phyloP scores from a whole-genome alignment of 2,797 vertebrate genomes.

The Gallinago solitaria region DNA sequence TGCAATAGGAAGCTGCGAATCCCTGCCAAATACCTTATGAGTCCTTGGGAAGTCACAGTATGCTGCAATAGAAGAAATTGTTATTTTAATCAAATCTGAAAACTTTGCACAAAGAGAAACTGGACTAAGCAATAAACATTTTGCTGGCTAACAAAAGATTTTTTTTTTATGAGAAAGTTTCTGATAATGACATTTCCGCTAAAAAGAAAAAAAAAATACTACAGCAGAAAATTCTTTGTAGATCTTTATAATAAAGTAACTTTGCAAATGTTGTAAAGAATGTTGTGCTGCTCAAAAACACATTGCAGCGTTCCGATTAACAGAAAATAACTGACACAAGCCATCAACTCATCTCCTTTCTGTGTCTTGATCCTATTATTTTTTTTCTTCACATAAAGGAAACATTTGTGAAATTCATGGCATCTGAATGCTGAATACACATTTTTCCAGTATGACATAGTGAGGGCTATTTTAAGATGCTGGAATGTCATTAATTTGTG shows the following conservation, averaged over 20 bases:
- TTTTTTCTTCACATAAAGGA: not conserved
- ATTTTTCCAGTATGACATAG: slow-evolving; percentile 14
- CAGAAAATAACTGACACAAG: not conserved
- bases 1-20: not conserved
- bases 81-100: not conserved
- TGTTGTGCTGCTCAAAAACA: not conserved
- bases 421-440: not conserved
- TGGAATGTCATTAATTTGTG: slow-evolving; percentile 50
- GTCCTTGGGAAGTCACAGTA: not conserved
- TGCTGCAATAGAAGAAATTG: not conserved
- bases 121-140: not conserved
- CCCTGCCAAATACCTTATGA: not conserved
- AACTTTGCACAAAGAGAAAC: not conserved
- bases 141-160: not conserved
- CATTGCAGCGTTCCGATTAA: not conserved
- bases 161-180: not conserved
- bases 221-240: not conserved
- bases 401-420: slow-evolving; percentile 12
- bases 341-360: not conserved
- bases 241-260: not conserved
- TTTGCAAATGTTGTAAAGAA: not conserved
- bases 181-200: not conserved
- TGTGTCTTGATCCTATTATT: not conserved
- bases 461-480: slow-evolving; percentile 13
- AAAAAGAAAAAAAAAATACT: not conserved